A percentile compares a stretch with the other conserved stretches of the same genome.
phyloP scores from a whole-genome alignment of 2,113 vertebrate species.

The Procavia capensis region DNA sequence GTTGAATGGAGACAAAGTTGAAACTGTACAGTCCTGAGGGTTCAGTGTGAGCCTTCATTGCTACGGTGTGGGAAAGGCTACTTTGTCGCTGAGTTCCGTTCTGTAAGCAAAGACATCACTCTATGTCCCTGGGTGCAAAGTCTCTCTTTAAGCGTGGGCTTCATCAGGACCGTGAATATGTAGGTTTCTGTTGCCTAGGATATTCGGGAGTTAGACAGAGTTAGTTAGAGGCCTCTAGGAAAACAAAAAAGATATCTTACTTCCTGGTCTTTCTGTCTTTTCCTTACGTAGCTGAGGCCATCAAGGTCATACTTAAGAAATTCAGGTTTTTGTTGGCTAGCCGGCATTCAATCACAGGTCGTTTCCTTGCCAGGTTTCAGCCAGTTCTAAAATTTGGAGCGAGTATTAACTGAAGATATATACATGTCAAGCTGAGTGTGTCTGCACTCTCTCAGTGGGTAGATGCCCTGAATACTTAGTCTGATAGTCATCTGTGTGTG shows the following conservation, averaged over 20 bases:
- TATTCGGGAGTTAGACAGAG: neutral
- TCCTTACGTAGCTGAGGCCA: neutral
- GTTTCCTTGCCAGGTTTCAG: neutral
- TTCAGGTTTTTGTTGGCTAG: neutral
- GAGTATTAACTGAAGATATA: neutral
- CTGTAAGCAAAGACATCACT: neutral
- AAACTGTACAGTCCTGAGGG: neutral
- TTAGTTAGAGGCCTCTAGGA: neutral
- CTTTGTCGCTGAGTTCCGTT: neutral
- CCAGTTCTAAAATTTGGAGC: neutral
- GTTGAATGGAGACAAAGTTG: neutral
- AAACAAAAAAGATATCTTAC: conserved; percentile 7
- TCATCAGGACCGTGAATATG: neutral
- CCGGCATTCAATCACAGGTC: neutral
- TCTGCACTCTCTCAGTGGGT: neutral
- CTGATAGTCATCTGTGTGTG: neutral
- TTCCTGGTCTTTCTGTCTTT: neutral
- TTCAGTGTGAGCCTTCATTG: neutral
- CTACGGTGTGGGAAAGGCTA: neutral
- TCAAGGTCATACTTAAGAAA: neutral
- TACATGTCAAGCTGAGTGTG: neutral
- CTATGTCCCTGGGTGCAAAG: neutral
- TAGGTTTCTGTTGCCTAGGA: neutral
- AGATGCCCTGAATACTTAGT: neutral
- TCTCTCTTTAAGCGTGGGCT: neutral